Evolutionary conservation across 2,888 invertebrate species (phyloP).

Genomic region (Acanthacorydalis orientalis): DNA sequence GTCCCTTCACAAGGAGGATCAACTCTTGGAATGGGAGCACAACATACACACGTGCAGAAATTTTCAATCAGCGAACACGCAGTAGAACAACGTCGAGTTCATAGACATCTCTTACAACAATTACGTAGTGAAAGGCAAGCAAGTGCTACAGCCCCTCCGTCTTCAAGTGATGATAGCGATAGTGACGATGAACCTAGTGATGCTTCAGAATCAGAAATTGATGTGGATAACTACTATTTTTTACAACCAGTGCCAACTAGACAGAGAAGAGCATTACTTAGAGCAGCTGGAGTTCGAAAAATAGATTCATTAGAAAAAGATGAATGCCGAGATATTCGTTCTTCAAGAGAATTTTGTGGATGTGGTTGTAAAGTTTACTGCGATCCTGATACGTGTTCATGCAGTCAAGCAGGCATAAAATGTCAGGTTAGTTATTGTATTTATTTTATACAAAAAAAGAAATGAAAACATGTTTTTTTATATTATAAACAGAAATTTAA

Average conservation of each 20-base stretch:
- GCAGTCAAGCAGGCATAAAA: constrained; percentile 88
- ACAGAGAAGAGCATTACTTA: constrained; percentile 70
- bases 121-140: constrained; percentile 51
- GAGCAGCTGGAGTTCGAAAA: constrained; percentile 86
- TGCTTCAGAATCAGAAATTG: constrained; percentile 66
- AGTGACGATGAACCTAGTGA: constrained; percentile 73
- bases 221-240: constrained; percentile 79
- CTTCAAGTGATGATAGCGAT: constrained; percentile 71
- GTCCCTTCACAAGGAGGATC: constrained; percentile 80
- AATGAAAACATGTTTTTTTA: no score
- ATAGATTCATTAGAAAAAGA: constrained; percentile 88
- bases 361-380: constrained; percentile 86
- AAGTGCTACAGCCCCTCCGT: constrained; percentile 28
- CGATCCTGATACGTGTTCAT: constrained; percentile 89
- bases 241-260: constrained; percentile 84
- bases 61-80: constrained; percentile 82
- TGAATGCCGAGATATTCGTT: constrained; percentile 81
- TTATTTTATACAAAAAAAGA: no score
- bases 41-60: constrained; percentile 50
- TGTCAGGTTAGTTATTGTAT: constrained; percentile 43
- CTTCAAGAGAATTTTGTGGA: constrained; percentile 85
- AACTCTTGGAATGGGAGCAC: constrained; percentile 84
- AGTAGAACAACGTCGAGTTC: constrained; percentile 70
- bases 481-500: no score
- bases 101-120: constrained; percentile 60